Conservation (phyloP, 2,888 invertebrate species). For the Leptogaster cylindrica region DNA sequence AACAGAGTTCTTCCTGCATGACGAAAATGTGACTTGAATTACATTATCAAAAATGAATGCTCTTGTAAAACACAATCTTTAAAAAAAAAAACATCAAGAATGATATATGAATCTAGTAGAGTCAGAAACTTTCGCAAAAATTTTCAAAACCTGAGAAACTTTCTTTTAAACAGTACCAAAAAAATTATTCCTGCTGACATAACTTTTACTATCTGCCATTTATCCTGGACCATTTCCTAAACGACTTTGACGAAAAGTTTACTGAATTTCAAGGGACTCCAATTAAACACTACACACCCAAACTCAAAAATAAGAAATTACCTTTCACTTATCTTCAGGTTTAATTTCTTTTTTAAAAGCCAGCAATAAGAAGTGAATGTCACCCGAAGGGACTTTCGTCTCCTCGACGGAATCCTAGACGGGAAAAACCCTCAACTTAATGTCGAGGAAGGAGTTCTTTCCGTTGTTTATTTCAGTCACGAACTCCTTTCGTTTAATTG, state of each 20-base stretch:
- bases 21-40: slow-evolving; percentile 24
- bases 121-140: too few relatives aligned
- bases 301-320: slow-evolving; percentile 33
- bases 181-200: too few relatives aligned
- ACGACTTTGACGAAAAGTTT: too few relatives aligned
- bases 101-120: slow-evolving; percentile 21
- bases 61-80: slow-evolving; percentile 1
- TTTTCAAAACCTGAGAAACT: too few relatives aligned
- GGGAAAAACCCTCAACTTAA: slow-evolving; percentile 11
- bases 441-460: too few relatives aligned
- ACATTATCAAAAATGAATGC: slow-evolving; percentile 20
- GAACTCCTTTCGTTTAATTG: slow-evolving; percentile 34
- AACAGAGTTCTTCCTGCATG: slow-evolving; percentile 21
- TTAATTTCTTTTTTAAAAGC: slow-evolving; percentile 16
- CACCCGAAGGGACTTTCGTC: slow-evolving; percentile 7
- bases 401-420: not conserved
- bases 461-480: slow-evolving; percentile 37
- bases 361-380: slow-evolving; percentile 27
- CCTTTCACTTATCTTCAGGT: slow-evolving; percentile 7
- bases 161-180: too few relatives aligned
- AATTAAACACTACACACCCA: too few relatives aligned
- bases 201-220: too few relatives aligned
- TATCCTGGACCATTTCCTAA: too few relatives aligned
- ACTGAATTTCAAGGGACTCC: too few relatives aligned
- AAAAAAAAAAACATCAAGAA: slow-evolving; percentile 1